Percentiles rank a stretch among this genome's conserved stretches.
Evolutionary conservation across 2,888 invertebrate genomes (phyloP).

Genomic region (Chrysolina americana): DNA sequence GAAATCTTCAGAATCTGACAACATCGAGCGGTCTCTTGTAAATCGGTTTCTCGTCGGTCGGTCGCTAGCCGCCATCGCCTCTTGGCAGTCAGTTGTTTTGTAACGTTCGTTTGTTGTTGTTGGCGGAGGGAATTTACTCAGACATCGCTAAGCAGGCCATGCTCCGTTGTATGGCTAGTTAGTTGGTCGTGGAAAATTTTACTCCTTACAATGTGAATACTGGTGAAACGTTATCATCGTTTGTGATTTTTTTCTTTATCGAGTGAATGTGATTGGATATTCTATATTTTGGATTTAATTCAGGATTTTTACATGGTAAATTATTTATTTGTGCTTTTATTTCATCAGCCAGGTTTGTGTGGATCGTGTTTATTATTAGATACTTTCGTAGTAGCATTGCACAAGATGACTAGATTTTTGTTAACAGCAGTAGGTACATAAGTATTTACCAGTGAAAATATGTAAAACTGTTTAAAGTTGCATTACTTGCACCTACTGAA

Average conservation of each 20-base stretch:
- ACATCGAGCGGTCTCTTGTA: slow-evolving; percentile 27
- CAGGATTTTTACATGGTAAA: slow-evolving; percentile 9
- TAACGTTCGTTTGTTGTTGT: slow-evolving; percentile 36
- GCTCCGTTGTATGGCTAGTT: slow-evolving; percentile 42
- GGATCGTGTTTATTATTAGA: slow-evolving; percentile 33
- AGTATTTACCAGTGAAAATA: background rate
- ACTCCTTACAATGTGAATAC: slow-evolving; percentile 34
- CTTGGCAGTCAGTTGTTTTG: slow-evolving; percentile 44
- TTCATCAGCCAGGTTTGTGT: slow-evolving; percentile 28
- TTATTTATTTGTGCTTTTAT: slow-evolving; percentile 2
- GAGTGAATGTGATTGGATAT: slow-evolving; percentile 41
- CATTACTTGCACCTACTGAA: too few relatives aligned
- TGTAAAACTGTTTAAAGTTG: background rate
- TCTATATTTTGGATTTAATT: slow-evolving; percentile 5
- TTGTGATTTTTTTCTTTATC: slow-evolving; percentile 33
- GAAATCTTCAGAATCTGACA: slow-evolving; percentile 16
- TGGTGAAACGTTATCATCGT: slow-evolving; percentile 33
- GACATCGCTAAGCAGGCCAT: slow-evolving; percentile 48
- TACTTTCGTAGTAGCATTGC: slow-evolving; percentile 13
- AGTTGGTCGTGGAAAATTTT: slow-evolving; percentile 46
- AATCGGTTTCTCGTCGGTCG: slow-evolving; percentile 32
- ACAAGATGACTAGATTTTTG: slow-evolving; percentile 5
- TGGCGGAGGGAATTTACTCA: slow-evolving; percentile 31
- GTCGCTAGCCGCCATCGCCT: slow-evolving; percentile 30
- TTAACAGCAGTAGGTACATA: background rate